Percentiles rank a stretch among this genome's conserved stretches.
These are phyloP conservation scores for Pterostichus madidus DNA, from an alignment of 2,888 invertebrate genomes.

Conservation along the genomic window DNA sequence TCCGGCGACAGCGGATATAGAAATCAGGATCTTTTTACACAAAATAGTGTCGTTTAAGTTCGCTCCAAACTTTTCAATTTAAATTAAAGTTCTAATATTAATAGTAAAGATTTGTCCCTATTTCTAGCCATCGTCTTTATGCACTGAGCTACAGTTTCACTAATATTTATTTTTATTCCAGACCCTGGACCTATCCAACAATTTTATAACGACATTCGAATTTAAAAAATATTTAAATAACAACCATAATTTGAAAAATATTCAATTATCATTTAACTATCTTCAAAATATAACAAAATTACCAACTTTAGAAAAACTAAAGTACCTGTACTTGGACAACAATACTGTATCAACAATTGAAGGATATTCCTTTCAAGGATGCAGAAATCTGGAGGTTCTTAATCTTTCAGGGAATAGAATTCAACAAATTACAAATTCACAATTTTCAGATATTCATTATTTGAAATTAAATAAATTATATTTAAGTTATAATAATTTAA, in stretches of 20 bases:
- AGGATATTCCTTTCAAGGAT: not conserved
- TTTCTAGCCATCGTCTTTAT: too few species aligned
- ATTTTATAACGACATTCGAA: conserved; percentile 16
- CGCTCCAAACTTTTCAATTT: too few species aligned
- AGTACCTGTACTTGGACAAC: conserved; percentile 40
- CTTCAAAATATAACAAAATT: not conserved
- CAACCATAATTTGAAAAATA: not conserved
- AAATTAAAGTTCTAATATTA: too few species aligned
- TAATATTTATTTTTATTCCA: conserved; percentile 14
- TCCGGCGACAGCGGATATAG: too few species aligned
- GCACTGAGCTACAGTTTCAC: too few species aligned
- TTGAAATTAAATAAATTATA: conserved; percentile 16
- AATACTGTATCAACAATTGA: not conserved
- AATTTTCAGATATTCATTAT: not conserved
- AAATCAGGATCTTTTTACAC: too few species aligned
- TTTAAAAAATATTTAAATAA: conserved; percentile 19
- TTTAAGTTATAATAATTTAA: conserved; percentile 42
- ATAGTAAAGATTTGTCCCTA: not conserved
- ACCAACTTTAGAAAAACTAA: conserved; percentile 27
- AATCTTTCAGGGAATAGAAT: conserved; percentile 6
- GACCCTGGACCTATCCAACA: conserved; percentile 19
- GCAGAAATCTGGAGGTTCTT: conserved; percentile 7
- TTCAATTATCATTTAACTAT: conserved; percentile 8
- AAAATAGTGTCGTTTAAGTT: too few species aligned
- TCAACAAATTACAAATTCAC: not conserved